These are phyloP conservation scores for Drosophila cardini DNA, from an alignment of 1,140 invertebrate genomes.

Conservation along the genomic window DNA sequence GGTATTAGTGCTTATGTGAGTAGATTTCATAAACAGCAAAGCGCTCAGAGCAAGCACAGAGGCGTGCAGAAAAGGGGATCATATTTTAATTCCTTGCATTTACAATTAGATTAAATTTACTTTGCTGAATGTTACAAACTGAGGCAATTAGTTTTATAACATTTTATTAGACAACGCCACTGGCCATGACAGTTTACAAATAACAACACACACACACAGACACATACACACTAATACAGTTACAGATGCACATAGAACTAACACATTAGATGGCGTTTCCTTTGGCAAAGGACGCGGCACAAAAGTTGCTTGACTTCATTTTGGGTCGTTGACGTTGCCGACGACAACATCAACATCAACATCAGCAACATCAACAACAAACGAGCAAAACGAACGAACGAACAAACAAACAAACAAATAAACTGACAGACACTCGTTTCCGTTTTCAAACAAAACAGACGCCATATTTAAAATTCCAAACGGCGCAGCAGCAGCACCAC, in stretches of 20 bases:
- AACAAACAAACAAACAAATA: constrained; percentile 70
- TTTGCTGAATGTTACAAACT: too few species aligned
- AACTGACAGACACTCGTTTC: constrained; percentile 82
- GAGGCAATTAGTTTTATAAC: too few species aligned
- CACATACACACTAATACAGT: constrained; percentile 17
- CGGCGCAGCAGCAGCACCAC: constrained; percentile 40
- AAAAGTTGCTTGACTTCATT: constrained; percentile 77
- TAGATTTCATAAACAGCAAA: constrained; percentile 33
- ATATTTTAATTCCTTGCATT: too few species aligned
- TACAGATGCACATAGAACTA: constrained; percentile 59
- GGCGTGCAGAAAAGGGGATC: constrained; percentile 1
- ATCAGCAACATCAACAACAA: constrained; percentile 31
- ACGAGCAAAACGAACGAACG: constrained; percentile 15
- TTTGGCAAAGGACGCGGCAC: constrained; percentile 64
- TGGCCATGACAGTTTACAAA: constrained; percentile 58
- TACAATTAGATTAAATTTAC: too few species aligned
- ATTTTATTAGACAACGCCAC: constrained; percentile 38
- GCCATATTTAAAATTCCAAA: constrained; percentile 83
- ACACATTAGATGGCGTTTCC: constrained; percentile 78
- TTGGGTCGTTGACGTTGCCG: constrained; percentile 59
- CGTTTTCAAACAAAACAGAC: constrained; percentile 83
- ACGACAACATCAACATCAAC: constrained; percentile 48
- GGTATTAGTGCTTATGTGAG: constrained; percentile 32
- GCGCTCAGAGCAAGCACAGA: constrained; percentile 17
- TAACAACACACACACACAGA: constrained; percentile 43